phyloP scores from a whole-genome alignment of 2,888 invertebrate genomes.

The Synergus japonicus region DNA sequence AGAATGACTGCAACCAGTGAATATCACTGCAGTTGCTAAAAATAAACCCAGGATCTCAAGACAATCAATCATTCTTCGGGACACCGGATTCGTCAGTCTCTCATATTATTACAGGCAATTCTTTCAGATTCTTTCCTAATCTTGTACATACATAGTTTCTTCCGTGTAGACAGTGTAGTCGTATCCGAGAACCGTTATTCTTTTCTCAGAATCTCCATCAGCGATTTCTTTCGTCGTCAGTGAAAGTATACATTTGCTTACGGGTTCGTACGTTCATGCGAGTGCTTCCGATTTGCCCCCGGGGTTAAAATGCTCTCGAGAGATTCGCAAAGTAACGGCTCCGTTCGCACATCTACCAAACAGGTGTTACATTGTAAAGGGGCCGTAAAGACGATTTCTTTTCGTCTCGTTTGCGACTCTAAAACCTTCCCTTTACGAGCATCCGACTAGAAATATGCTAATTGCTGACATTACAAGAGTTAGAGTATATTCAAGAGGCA shows the following conservation, averaged over 20 bases:
- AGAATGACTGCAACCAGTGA: too few relatives aligned
- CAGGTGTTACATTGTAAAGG: constrained; percentile 37
- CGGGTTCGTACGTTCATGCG: constrained; percentile 17
- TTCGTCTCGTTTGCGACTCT: background rate
- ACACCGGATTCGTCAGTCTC: background rate
- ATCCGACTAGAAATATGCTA: constrained; percentile 1
- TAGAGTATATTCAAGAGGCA: constrained; percentile 26
- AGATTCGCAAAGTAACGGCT: constrained; percentile 21
- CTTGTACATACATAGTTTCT: constrained; percentile 38
- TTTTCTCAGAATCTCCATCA: constrained; percentile 45
- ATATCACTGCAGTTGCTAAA: background rate
- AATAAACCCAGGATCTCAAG: background rate
- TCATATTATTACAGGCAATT: constrained; percentile 16
- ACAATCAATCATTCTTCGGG: background rate
- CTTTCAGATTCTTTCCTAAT: background rate
- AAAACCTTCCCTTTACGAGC: constrained; percentile 6
- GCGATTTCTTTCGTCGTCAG: constrained; percentile 61
- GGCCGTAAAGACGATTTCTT: constrained; percentile 40
- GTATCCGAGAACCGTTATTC: constrained; percentile 49
- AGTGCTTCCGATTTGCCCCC: constrained; percentile 48
- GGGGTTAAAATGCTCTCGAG: constrained; percentile 20
- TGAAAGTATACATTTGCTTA: constrained; percentile 61
- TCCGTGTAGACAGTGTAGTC: constrained; percentile 22
- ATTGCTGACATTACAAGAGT: constrained; percentile 26
- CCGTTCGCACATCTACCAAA: background rate